Evolutionary conservation across 2,113 vertebrate genomes (phyloP), one percentile per base, ranked within the genome.

Genomic region (Cyanoliseus patagonus): DNA sequence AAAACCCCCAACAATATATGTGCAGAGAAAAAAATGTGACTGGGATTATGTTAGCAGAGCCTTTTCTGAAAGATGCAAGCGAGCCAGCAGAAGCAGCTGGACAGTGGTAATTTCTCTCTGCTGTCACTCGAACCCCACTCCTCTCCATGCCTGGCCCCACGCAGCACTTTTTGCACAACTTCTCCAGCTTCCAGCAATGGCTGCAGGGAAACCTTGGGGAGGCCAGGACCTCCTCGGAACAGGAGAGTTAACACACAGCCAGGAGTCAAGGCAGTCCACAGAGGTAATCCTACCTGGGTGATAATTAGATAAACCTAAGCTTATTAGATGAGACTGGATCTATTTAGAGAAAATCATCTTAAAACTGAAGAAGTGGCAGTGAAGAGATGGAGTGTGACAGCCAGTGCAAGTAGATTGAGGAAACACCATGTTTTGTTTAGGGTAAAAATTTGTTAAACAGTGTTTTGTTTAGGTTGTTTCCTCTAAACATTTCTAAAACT

Each of bases 291-390:
- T 59, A 97, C 96, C 91, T 96, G 93, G 73, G 57, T 52, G 89
- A 68, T 94, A 96, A 95, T 91, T 95, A 95, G 86, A 95, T 95
- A 91, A 97, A 92, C 78, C 81, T 95, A 97, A 96, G 89, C 91
- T 92, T 79, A 95, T 97, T 97, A 96, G 86, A 89, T 76, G 93
- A 55, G 41, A 72, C 95, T 57, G 81, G 91, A 96, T 92, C 95
- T 89, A 79, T 96, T 96, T 94, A 95, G 91, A 94, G 81, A 82
- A 96, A 95, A 87, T 63, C 30, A 79, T 66, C 91, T 89, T 89
- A 84, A 82, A 94, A 84, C 70, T n/a, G 62, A 84, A 51, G 83
- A 69, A 94, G 73, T 17, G 49, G 33, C 64, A 91, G 66, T 33
- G 27, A 81, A 44, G 51, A 62, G 83, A 86, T 51, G 30, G 42